Evolutionary conservation across 2,888 invertebrate species (phyloP), one percentile per base, ranked within the genome.

Genomic region (Acronicta psi): DNA sequence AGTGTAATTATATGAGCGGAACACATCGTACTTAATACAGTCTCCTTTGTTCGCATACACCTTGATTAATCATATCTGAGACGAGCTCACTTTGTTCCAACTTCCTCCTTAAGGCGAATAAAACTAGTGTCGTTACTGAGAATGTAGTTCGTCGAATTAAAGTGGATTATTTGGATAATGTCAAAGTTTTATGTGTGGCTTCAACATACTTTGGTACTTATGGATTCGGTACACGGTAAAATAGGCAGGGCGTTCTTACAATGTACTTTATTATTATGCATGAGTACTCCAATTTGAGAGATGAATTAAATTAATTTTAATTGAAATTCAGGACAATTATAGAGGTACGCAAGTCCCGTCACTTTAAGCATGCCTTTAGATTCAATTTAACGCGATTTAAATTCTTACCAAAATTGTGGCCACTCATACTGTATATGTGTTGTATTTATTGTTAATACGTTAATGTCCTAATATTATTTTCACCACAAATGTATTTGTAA

Each of bases 1-100:
- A 46, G 68, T 59, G 54, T 73, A 73, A 68, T 67, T 38, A 55
- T 47, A 38, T 40, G 61, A 51, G 61, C 25, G 10, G 23, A 49
- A 20, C 52, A 49, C 61, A 68, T 59, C 53, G 50, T 40, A 46
- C 44, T 47, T 44, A 42, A 44, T 51, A 41, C 45, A 25, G 9
- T 31, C 43, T 46, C 67, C 60, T 61, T 65, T 73, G 74, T 69
- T 61, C 59, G 42, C 70, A 61, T 50, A 56, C 53, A 49, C 57
- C 58, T 66, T 74, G 66, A 74, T 69, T 66, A 74, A 69, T 77
- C 73, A 69, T 60, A 42, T 60, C 59, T 38, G 43, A 60, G 50
- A 47, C 54, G 23, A 73, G 36, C 58, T 55, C 56, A 56, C 56
- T 61, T 73, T 34, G 53, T 50, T 23, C 44, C 16, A 70, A 73